Percentiles rank a stretch among this genome's conserved stretches.
Conservation (phyloP, 2,888 invertebrate genomes). For the Lamproptera curius region DNA sequence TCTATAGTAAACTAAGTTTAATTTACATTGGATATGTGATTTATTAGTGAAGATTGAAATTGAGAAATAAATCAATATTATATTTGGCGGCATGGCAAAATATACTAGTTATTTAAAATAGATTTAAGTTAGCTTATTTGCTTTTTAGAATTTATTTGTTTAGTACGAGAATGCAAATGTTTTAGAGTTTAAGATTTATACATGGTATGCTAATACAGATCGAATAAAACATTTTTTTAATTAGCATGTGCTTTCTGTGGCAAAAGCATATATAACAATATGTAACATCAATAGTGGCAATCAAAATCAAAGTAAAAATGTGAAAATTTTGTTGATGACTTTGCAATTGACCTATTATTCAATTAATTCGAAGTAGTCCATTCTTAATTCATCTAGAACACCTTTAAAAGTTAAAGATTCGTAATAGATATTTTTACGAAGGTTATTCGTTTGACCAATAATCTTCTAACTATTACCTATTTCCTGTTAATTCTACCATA, state of each 20-base stretch:
- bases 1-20: slow-evolving; percentile 3
- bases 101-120: background rate
- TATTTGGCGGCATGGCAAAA: slow-evolving; percentile 2
- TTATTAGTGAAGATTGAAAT: background rate
- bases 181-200: slow-evolving; percentile 13
- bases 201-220: slow-evolving; percentile 7
- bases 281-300: too few species aligned
- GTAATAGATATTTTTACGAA: too few species aligned
- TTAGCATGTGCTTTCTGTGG: slow-evolving; percentile 15
- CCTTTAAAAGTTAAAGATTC: too few species aligned
- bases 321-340: too few species aligned
- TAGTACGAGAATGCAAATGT: slow-evolving; percentile 7
- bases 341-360: too few species aligned
- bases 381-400: too few species aligned
- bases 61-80: background rate
- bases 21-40: slow-evolving; percentile 4
- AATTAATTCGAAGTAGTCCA: too few species aligned
- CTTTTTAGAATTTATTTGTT: slow-evolving; percentile 18
- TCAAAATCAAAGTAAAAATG: too few species aligned
- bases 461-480: too few species aligned
- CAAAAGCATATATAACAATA: too few species aligned
- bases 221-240: slow-evolving; percentile 14
- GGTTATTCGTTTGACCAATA: too few species aligned
- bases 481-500: too few species aligned
- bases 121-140: slow-evolving; percentile 7